Conservation (phyloP, 2,888 invertebrate genomes). For the Trypoxylon attenuatum region DNA sequence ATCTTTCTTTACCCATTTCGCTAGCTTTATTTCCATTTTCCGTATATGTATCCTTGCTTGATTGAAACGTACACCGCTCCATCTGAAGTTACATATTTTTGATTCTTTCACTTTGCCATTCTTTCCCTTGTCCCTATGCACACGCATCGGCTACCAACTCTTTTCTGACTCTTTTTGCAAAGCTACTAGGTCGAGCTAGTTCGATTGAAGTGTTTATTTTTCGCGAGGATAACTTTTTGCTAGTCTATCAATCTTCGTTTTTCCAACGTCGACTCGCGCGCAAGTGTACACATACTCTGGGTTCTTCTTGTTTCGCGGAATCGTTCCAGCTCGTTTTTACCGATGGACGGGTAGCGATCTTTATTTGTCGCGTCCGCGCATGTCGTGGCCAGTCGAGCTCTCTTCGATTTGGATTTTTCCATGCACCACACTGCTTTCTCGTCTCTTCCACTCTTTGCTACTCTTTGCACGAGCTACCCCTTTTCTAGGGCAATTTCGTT, state of each 20-base stretch:
- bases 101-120: constrained; percentile 12
- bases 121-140: neutral
- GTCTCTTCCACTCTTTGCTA: neutral
- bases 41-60: neutral
- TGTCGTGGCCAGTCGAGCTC: neutral
- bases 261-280: neutral
- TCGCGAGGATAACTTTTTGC: neutral
- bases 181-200: neutral
- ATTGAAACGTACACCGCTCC: neutral
- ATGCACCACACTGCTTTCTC: neutral
- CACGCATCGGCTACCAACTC: neutral
- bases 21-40: neutral
- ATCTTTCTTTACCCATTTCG: constrained; percentile 19
- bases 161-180: neutral
- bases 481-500: too few relatives aligned
- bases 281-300: too few relatives aligned
- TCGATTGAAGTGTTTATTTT: neutral
- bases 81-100: too few relatives aligned
- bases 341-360: neutral
- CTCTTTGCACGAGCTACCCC: neutral
- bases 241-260: neutral
- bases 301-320: neutral
- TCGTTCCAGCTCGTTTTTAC: neutral
- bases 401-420: neutral
- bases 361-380: neutral